These are phyloP conservation scores for Piscicola geometra DNA, from an alignment of 2,888 invertebrate species.

Conservation along the genomic window DNA sequence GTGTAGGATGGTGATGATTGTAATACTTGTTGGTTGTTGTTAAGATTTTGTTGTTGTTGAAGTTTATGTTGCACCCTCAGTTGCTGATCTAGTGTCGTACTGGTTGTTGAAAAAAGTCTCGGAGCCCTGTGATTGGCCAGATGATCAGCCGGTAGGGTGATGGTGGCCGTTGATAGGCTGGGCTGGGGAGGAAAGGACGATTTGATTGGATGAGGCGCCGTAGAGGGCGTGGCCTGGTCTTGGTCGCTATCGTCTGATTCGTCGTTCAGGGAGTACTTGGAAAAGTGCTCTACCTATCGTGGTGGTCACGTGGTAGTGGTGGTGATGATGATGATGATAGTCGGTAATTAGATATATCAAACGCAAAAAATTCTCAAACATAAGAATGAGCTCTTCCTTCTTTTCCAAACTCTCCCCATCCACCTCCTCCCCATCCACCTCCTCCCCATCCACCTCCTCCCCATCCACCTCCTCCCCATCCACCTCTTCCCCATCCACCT, in stretches of 20 bases:
- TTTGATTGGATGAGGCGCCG: neutral
- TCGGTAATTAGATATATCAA: too few species aligned
- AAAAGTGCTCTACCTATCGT: conserved; percentile 80
- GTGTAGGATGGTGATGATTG: neutral
- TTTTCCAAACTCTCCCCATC: too few species aligned
- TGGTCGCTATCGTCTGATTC: conserved; percentile 74
- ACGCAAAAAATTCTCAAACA: neutral
- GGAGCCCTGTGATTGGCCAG: neutral
- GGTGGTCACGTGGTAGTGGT: neutral
- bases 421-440: too few species aligned
- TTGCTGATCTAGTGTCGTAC: neutral
- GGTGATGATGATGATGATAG: neutral
- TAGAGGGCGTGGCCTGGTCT: neutral
- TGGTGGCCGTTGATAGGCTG: neutral
- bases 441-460: too few species aligned
- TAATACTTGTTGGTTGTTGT: neutral
- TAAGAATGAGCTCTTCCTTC: too few species aligned
- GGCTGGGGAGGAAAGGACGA: neutral
- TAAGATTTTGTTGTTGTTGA: too few species aligned
- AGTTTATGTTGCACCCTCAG: neutral
- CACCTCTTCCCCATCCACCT: too few species aligned
- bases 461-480: too few species aligned
- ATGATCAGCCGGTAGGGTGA: conserved; percentile 3
- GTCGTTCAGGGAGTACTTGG: conserved; percentile 87
- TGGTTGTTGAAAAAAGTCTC: neutral